phyloP scores from a whole-genome alignment of 2,797 vertebrate species.

The Xiphorhynchus erythropygius region DNA sequence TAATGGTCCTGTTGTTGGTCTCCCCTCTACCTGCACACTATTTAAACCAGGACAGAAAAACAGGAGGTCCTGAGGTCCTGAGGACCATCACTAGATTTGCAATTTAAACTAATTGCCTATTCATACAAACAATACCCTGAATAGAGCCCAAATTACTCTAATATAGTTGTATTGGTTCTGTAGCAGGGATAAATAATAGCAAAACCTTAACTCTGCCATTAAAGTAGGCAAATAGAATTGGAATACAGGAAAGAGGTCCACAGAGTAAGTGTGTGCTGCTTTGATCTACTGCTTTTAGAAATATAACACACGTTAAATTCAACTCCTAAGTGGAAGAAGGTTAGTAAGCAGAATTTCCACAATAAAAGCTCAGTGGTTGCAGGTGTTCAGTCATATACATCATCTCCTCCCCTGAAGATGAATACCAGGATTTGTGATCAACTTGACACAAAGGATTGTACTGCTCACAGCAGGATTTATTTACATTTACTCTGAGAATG shows the following conservation, averaged over 20 bases:
- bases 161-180: not conserved
- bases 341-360: conserved; percentile 56
- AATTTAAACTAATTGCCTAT: not conserved
- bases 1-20: not conserved
- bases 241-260: not conserved
- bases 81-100: not conserved
- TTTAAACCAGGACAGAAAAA: not conserved
- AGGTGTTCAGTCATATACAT: conserved; percentile 82
- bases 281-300: conserved; percentile 54
- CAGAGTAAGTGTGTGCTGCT: not conserved
- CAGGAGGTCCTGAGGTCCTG: too few species aligned
- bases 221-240: conserved; percentile 10
- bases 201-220: conserved; percentile 28
- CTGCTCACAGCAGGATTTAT: conserved; percentile 83
- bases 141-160: not conserved
- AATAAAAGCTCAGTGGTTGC: conserved; percentile 78
- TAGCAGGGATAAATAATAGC: conserved; percentile 5
- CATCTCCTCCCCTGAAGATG: conserved; percentile 81
- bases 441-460: conserved; percentile 89
- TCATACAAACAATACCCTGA: not conserved
- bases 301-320: conserved; percentile 38
- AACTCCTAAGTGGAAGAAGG: conserved; percentile 37
- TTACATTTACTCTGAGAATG: conserved; percentile 80
- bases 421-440: conserved; percentile 84
- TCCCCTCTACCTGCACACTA: not conserved